These are phyloP conservation scores for Clavelina lepadiformis DNA, from an alignment of 23 tunicate genomes.

Conservation along the genomic window DNA sequence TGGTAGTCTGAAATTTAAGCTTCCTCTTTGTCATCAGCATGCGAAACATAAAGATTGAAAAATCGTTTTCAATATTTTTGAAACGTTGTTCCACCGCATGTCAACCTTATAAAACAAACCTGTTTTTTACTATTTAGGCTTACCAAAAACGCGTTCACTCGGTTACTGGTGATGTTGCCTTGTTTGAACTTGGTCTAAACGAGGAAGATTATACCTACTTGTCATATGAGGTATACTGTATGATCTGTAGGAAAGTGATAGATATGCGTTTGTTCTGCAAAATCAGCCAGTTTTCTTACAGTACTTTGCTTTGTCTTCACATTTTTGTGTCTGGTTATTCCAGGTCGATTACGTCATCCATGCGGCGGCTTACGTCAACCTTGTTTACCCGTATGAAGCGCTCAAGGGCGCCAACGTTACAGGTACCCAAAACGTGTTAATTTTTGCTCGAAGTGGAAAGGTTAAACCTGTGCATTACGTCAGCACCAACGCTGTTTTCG, in stretches of 20 bases:
- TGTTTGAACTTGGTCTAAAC: conserved; percentile 64
- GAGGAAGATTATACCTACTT: conserved; percentile 83
- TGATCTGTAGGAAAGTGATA: not conserved
- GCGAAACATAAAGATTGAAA: too few species aligned
- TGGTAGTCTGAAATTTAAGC: too few species aligned
- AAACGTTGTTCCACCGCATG: too few species aligned
- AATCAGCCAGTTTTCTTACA: too few species aligned
- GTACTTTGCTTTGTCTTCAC: too few species aligned
- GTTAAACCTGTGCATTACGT: conserved; percentile 88
- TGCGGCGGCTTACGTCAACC: conserved; percentile 92
- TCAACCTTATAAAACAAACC: too few species aligned
- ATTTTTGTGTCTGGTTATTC: not conserved
- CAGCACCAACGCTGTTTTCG: conserved; percentile 90
- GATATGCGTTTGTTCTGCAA: not conserved
- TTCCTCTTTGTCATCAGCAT: too few species aligned
- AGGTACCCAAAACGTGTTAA: conserved; percentile 70
- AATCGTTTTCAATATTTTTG: too few species aligned
- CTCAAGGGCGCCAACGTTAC: conserved; percentile 85
- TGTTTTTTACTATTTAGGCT: conserved; percentile 24
- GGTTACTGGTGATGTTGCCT: conserved; percentile 83
- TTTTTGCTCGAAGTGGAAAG: conserved; percentile 67
- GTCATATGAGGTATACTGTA: conserved; percentile 66
- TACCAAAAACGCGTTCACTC: conserved; percentile 55
- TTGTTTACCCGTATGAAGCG: conserved; percentile 91
- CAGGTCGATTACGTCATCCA: conserved; percentile 90